phyloP scores from a whole-genome alignment of 2,888 invertebrate species.

The Acleris holmiana region DNA sequence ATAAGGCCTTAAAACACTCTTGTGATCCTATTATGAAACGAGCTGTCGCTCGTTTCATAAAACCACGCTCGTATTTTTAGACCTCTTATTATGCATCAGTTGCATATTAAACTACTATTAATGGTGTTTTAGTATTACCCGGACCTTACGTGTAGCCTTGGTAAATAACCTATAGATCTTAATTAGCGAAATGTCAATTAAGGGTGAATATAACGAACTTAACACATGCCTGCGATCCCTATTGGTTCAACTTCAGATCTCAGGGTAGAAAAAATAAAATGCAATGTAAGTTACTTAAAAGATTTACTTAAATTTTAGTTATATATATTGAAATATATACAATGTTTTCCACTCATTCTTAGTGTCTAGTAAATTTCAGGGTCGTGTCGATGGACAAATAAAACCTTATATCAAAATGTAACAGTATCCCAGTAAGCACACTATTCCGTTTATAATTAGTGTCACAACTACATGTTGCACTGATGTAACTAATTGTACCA shows the following conservation, averaged over 20 bases:
- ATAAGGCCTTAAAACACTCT: too few species aligned
- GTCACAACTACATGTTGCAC: conserved; percentile 59
- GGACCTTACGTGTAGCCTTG: too few species aligned
- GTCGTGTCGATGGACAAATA: conserved; percentile 80
- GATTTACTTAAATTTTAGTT: conserved; percentile 80
- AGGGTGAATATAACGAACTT: too few species aligned
- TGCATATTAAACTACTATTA: too few species aligned
- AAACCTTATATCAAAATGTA: conserved; percentile 75
- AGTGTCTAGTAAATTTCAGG: conserved; percentile 75
- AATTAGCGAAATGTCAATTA: too few species aligned
- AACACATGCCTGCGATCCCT: conserved; percentile 28
- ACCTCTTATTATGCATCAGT: too few species aligned
- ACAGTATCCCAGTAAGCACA: conserved; percentile 67
- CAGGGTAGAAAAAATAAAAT: conserved; percentile 80
- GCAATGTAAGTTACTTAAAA: conserved; percentile 78
- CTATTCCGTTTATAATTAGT: conserved; percentile 64
- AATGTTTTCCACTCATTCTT: conserved; percentile 80
- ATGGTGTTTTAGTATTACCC: too few species aligned
- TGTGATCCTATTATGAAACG: too few species aligned
- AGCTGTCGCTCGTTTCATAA: too few species aligned
- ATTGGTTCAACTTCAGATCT: conserved; percentile 72
- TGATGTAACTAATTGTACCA: conserved; percentile 71
- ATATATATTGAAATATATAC: conserved; percentile 82
- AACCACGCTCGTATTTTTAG: too few species aligned
- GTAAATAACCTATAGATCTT: too few species aligned